Conservation (phyloP, 2,797 vertebrate species). For the Lindbergichthys nudifrons region DNA sequence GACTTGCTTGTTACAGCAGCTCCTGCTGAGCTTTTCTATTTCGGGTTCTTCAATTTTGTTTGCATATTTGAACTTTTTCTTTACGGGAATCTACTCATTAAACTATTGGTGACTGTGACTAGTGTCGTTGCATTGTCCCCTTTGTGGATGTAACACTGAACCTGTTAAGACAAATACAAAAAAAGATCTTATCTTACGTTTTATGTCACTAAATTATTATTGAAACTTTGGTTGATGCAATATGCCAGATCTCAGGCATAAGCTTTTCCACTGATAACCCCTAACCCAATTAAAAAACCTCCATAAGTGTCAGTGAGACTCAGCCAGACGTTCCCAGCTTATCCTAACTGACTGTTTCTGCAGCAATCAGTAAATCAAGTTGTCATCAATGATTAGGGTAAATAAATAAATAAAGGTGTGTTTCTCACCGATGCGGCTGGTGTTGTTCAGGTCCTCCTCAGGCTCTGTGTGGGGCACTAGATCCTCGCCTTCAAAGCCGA, state of each 20-base stretch:
- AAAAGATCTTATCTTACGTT: not conserved
- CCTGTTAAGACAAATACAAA: too few relatives aligned
- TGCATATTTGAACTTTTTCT: too few relatives aligned
- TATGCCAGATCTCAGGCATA: not conserved
- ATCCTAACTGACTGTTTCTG: not conserved
- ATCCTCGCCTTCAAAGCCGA: constrained; percentile 89
- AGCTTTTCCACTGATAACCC: not conserved
- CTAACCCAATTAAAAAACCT: not conserved
- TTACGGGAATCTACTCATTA: too few relatives aligned
- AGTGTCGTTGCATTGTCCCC: too few relatives aligned
- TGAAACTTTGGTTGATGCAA: not conserved
- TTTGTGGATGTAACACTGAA: too few relatives aligned
- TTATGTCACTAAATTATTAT: not conserved
- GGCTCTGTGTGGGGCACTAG: constrained; percentile 91
- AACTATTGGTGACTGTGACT: too few relatives aligned
- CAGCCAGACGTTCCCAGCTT: not conserved
- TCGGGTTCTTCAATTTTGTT: too few relatives aligned
- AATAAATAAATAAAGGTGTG: not conserved
- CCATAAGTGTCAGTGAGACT: not conserved
- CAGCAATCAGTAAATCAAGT: not conserved
- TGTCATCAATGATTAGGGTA: not conserved
- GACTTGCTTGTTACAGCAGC: too few relatives aligned
- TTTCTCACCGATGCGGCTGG: constrained; percentile 84
- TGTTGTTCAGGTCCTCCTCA: constrained; percentile 88
- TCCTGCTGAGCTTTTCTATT: too few relatives aligned